Evolutionary conservation across 2,113 vertebrate genomes (phyloP).

Genomic region (Aviceda subcristata): DNA sequence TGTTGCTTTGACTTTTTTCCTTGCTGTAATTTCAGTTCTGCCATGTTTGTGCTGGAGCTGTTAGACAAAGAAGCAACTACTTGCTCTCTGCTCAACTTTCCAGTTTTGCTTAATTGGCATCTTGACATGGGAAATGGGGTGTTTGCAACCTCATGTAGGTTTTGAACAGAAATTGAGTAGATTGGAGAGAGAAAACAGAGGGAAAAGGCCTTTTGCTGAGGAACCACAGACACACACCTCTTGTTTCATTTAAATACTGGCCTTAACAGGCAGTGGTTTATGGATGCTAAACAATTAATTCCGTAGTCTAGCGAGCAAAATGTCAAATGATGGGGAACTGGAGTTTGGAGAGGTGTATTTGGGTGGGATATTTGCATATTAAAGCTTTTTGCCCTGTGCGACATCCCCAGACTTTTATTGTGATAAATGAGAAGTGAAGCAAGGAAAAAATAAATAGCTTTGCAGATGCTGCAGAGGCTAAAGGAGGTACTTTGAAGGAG

Average conservation of each 20-base stretch:
- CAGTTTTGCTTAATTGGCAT: neutral
- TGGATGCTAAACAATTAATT: neutral
- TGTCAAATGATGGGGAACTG: accelerated
- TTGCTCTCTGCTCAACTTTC: neutral
- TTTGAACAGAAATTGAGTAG: neutral
- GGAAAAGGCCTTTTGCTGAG: neutral
- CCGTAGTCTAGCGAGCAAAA: neutral
- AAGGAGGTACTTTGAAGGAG: neutral
- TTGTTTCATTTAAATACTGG: neutral
- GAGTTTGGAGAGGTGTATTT: neutral
- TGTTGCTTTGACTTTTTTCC: neutral
- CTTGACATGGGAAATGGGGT: neutral
- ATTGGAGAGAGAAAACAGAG: neutral
- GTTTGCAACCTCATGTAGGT: neutral
- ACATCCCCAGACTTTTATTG: neutral
- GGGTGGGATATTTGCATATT: neutral
- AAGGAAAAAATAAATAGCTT: neutral
- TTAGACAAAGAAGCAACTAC: neutral
- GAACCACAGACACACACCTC: neutral
- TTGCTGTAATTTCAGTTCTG: neutral
- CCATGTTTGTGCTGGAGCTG: neutral
- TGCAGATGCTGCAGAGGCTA: neutral
- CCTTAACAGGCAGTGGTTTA: neutral
- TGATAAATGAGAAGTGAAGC: neutral
- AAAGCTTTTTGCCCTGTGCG: neutral